Conservation (phyloP, 1,140 invertebrate species). For the Drosophila orena region DNA sequence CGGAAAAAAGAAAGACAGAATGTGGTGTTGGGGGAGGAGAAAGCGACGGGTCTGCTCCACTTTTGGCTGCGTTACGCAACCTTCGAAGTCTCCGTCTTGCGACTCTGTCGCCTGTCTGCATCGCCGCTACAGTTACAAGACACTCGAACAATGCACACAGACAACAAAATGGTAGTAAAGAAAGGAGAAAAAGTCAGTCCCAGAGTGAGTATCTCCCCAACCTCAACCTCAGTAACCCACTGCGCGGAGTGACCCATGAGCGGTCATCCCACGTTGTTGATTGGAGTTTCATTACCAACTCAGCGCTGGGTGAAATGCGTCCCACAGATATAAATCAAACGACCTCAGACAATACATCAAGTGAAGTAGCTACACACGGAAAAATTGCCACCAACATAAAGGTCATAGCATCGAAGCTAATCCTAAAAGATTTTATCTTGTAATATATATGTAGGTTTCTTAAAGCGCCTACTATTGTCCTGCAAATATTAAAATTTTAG, state of each 20-base stretch:
- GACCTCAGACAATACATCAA: conserved; percentile 76
- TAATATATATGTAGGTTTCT: no score
- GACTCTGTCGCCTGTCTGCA: conserved; percentile 31
- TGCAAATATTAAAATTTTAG: no score
- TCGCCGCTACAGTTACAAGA: conserved; percentile 56
- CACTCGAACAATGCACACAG: conserved; percentile 51
- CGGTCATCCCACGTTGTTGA: conserved; percentile 58
- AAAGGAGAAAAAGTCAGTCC: conserved; percentile 34
- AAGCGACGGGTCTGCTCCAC: conserved; percentile 63
- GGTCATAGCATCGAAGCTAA: no score
- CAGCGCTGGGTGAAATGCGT: conserved; percentile 31
- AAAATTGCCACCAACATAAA: background rate
- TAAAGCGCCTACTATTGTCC: no score
- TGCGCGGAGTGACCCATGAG: conserved; percentile 32
- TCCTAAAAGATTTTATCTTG: no score
- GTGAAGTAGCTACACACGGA: conserved; percentile 37
- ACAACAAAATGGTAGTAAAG: conserved; percentile 29
- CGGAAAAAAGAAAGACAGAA: conserved; percentile 38
- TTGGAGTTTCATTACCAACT: conserved; percentile 81
- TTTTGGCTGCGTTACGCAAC: conserved; percentile 75
- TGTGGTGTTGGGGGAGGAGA: conserved; percentile 51
- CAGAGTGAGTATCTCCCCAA: conserved; percentile 11
- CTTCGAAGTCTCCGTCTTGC: conserved; percentile 29
- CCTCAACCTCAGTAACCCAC: conserved; percentile 2
- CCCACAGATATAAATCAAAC: conserved; percentile 76